Percentiles rank a stretch among this genome's conserved stretches.
These are phyloP conservation scores for Eptatretus burgeri DNA, from an alignment of 2,113 vertebrate genomes.

Conservation along the genomic window DNA sequence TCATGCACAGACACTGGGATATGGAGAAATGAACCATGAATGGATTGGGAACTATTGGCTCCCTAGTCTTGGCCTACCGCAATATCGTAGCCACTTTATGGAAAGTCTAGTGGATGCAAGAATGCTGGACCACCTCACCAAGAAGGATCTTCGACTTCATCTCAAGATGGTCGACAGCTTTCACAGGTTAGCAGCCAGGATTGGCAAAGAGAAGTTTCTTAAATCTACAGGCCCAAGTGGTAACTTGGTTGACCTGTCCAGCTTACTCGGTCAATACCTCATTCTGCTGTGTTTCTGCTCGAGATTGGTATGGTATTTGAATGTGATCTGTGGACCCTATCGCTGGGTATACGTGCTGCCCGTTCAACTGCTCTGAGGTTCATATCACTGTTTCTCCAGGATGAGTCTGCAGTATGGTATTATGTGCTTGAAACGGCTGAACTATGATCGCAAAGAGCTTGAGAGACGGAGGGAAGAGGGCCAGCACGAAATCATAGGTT, in stretches of 20 bases:
- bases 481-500: conserved; percentile 41
- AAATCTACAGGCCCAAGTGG: too few relatives aligned
- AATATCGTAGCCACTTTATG: conserved; percentile 96
- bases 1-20: conserved; percentile 41
- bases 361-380: too few relatives aligned
- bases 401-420: conserved; percentile 98
- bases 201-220: too few relatives aligned
- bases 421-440: conserved; percentile 64
- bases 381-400: conserved; percentile 16
- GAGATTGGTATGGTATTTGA: too few relatives aligned
- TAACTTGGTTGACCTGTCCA: too few relatives aligned
- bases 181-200: conserved; percentile 32
- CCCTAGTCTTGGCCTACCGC: conserved; percentile 61
- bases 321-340: too few relatives aligned
- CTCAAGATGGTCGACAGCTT: conserved; percentile 97
- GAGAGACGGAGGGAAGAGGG: conserved; percentile 49
- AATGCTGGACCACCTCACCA: conserved; percentile 88
- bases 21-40: conserved; percentile 91
- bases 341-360: too few relatives aligned
- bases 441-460: conserved; percentile 74
- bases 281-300: too few relatives aligned
- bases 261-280: too few relatives aligned
- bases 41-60: conserved; percentile 97
- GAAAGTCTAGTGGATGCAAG: conserved; percentile 78
- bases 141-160: conserved; percentile 75